These are phyloP conservation scores for Tribolium castaneum DNA, from an alignment of 1,140 invertebrate genomes.

Conservation along the genomic window DNA sequence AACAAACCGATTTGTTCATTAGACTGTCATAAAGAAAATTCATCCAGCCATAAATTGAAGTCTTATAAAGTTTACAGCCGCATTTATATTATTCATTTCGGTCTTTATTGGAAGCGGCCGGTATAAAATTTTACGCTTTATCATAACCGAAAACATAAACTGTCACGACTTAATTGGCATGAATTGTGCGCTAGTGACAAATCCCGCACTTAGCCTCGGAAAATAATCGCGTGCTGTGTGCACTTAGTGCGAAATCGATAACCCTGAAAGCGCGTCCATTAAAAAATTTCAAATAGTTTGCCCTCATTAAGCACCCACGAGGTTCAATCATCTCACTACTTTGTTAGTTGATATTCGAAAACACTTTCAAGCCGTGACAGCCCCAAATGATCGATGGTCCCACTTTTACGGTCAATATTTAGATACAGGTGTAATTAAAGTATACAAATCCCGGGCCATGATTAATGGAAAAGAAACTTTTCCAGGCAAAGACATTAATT, in stretches of 20 bases:
- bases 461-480: neutral
- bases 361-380: neutral
- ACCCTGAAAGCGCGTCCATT: too few species aligned
- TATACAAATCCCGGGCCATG: neutral
- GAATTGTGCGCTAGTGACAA: neutral
- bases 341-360: neutral
- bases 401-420: neutral
- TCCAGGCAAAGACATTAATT: conserved; percentile 11
- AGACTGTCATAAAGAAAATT: too few species aligned
- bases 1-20: neutral
- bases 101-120: conserved; percentile 2
- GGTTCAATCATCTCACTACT: neutral
- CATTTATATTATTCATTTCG: conserved; percentile 13
- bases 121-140: conserved; percentile 13
- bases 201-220: neutral
- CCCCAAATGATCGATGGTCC: neutral
- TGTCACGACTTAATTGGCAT: neutral
- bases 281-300: too few species aligned
- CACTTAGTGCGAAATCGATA: too few species aligned
- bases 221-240: too few species aligned
- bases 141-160: neutral
- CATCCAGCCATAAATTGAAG: too few species aligned
- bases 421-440: neutral
- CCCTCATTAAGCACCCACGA: neutral
- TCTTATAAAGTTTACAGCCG: neutral